A percentile compares a stretch with the other conserved stretches of the same genome.
phyloP scores from a whole-genome alignment of 2,797 vertebrate genomes.

The Zalophus californianus region DNA sequence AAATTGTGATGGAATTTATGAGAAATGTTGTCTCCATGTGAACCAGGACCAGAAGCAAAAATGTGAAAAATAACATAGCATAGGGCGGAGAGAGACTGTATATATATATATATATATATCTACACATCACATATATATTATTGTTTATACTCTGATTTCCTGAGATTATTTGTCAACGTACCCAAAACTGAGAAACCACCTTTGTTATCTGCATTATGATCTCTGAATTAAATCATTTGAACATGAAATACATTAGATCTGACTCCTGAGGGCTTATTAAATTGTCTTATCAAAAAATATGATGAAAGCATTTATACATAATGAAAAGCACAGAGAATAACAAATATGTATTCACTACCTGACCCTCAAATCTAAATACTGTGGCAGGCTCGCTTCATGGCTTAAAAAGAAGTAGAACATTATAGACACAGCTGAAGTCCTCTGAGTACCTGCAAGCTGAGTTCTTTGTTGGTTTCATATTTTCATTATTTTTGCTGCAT shows the following conservation, averaged over 20 bases:
- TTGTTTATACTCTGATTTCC: constrained; percentile 75
- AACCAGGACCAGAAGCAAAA: background rate
- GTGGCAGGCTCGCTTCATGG: background rate
- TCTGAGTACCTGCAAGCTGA: background rate
- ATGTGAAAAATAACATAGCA: background rate
- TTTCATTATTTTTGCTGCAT: background rate
- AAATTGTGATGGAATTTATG: background rate
- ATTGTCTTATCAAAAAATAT: constrained; percentile 81
- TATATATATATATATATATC: background rate
- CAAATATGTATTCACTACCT: background rate
- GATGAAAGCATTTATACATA: background rate
- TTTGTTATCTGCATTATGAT: constrained; percentile 71
- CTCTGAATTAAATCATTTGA: constrained; percentile 80
- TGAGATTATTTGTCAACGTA: constrained; percentile 84
- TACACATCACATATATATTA: background rate
- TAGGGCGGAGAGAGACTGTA: background rate
- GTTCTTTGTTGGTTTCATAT: background rate
- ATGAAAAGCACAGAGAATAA: background rate
- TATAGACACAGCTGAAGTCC: background rate
- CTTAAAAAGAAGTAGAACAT: background rate
- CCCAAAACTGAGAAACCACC: constrained; percentile 77
- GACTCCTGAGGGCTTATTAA: constrained; percentile 86
- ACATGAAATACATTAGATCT: constrained; percentile 56
- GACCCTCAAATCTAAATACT: background rate
- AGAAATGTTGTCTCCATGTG: background rate